Evolutionary conservation across 1,140 invertebrate genomes (phyloP).

Genomic region (Dysdera silvatica): DNA sequence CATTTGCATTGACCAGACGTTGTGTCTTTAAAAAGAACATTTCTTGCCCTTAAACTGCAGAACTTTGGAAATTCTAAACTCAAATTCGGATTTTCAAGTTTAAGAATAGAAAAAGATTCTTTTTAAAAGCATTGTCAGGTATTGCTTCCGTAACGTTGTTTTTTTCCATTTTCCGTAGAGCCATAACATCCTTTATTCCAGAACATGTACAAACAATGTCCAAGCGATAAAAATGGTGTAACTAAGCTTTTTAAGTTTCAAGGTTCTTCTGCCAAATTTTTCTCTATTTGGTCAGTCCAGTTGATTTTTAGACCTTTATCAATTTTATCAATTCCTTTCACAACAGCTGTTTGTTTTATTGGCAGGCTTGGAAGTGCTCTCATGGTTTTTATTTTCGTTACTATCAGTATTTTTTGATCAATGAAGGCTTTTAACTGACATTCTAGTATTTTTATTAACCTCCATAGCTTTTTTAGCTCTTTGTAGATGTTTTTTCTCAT

Average conservation of each 20-base stretch:
- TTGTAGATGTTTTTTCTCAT: background rate
- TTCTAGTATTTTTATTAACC: background rate
- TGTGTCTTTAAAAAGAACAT: background rate
- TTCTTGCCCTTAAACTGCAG: background rate
- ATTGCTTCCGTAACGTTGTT: background rate
- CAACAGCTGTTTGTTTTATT: background rate
- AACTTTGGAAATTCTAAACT: background rate
- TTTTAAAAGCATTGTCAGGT: slow-evolving; percentile 3
- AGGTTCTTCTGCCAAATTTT: background rate
- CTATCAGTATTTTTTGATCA: background rate
- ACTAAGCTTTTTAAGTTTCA: background rate
- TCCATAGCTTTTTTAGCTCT: slow-evolving; percentile 2
- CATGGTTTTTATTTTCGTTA: background rate
- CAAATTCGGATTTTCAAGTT: slow-evolving; percentile 2
- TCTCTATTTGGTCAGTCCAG: too few species aligned
- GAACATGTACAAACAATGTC: slow-evolving; percentile 5
- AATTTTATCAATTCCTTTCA: background rate
- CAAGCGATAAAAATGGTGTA: background rate
- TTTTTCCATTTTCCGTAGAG: background rate
- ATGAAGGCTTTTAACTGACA: background rate
- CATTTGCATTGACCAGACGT: background rate
- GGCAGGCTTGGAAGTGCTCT: background rate
- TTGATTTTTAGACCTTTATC: background rate
- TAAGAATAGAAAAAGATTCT: slow-evolving; percentile 1
- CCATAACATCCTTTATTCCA: slow-evolving; percentile 1